Evolutionary conservation across 2,888 invertebrate species (phyloP).

Genomic region (Athripsodes cinereus): DNA sequence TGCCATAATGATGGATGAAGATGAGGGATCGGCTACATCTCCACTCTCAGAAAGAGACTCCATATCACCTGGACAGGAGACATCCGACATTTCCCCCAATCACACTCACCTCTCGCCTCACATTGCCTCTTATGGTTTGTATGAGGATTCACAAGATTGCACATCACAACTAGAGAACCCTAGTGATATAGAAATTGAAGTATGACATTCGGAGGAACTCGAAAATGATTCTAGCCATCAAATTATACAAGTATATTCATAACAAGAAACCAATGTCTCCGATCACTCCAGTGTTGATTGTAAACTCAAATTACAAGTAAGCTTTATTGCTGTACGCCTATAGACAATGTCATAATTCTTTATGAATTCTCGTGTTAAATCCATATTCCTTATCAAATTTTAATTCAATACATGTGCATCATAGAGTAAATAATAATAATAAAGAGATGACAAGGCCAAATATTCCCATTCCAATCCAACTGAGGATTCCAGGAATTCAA

Average conservation of each 20-base stretch:
- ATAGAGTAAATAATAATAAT: too few species aligned
- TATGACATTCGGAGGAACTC: slow-evolving; percentile 32
- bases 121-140: slow-evolving; percentile 29
- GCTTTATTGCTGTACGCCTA: too few species aligned
- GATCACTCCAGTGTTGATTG: too few species aligned
- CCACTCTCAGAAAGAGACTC: slow-evolving; percentile 36
- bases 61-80: slow-evolving; percentile 35
- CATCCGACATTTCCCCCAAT: slow-evolving; percentile 32
- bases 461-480: too few species aligned
- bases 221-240: background rate
- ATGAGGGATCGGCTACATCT: slow-evolving; percentile 38
- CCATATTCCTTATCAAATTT: too few species aligned
- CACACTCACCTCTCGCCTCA: slow-evolving; percentile 32
- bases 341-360: too few species aligned
- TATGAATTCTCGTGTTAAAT: too few species aligned
- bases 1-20: slow-evolving; percentile 51
- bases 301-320: too few species aligned
- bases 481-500: too few species aligned
- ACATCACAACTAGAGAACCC: slow-evolving; percentile 35
- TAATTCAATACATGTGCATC: too few species aligned
- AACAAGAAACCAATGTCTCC: too few species aligned
- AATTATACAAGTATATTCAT: background rate
- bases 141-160: slow-evolving; percentile 31
- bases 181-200: slow-evolving; percentile 46
- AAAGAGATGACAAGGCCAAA: too few species aligned